Evolutionary conservation across 1,140 invertebrate genomes (phyloP), one percentile per base, ranked within the genome.

Genomic region (Trachelipus rathkii): DNA sequence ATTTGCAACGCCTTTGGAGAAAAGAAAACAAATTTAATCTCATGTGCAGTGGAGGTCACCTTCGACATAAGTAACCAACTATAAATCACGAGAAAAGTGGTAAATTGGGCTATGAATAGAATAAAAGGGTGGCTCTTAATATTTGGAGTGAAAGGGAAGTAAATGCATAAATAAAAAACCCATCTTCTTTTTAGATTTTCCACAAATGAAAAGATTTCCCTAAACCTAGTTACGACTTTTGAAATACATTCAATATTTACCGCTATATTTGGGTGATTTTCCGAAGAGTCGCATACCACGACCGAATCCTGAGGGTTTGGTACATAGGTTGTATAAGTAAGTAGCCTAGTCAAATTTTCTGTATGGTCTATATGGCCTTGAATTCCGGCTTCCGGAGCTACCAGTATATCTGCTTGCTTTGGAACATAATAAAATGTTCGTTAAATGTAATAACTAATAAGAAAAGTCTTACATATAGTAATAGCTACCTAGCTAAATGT

Each of bases 381-480:
- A 7, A 91, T 78, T 7, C 89, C 89, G 82, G 88, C 86, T 84
- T 95, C 94, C 0, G 94, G 93, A 82, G 95, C 94, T 0, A 95
- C 91, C 5, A 95, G 86, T n/a, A 96, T 93, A 77, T 95, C 91
- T 0, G 87, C 89, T 71, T 86, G 84, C 90, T 93, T 60, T 19
- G 1, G 19, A 60, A 8, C 8, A 60, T 33, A 33, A 33, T 33
- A 8, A 19, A 60, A 1, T 4, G 50, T 60, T 60, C n/a, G n/a
- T n/a, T n/a, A n/a, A n/a, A n/a, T n/a, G n/a, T n/a, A 19, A 15
- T 13, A 0, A 19, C 11, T 15, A 60, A 3, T 2, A 60, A 19
- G 11, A 8, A 60, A 60, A 15, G n/a, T n/a, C n/a, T n/a, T n/a
- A n/a, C n/a, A n/a, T n/a, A n/a, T n/a, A n/a, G n/a, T n/a, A n/a